Evolutionary conservation across 2,797 vertebrate species (phyloP).

Genomic region (Acestrorhynchus altus): DNA sequence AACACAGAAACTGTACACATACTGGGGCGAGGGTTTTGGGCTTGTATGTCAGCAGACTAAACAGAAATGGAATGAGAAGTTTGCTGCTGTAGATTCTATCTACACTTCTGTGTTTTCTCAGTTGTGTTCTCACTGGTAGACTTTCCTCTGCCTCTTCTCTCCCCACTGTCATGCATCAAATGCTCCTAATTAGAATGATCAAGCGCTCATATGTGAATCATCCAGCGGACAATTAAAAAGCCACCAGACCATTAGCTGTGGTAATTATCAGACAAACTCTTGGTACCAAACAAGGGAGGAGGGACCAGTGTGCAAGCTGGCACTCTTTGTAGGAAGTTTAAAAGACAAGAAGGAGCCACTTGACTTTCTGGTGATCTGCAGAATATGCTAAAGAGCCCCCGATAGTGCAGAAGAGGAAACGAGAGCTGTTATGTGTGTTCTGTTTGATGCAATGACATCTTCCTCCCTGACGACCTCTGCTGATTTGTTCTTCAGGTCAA

Average conservation of each 20-base stretch:
- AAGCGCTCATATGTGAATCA: conserved; percentile 20
- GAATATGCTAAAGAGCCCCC: not conserved
- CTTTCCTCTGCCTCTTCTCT: not conserved
- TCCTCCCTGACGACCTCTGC: not conserved
- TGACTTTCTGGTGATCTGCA: not conserved
- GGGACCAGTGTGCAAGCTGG: not conserved
- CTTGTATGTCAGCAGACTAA: too few relatives aligned
- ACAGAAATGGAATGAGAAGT: too few relatives aligned
- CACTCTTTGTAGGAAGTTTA: not conserved
- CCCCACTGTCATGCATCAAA: not conserved
- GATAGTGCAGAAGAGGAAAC: not conserved
- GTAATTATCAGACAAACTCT: conserved; percentile 47
- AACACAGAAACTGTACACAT: too few relatives aligned
- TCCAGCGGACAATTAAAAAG: conserved; percentile 35
- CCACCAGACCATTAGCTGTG: conserved; percentile 21
- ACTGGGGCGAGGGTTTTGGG: too few relatives aligned
- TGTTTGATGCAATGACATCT: not conserved
- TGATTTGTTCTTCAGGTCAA: not conserved
- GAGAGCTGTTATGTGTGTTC: not conserved
- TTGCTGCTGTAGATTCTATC: too few relatives aligned
- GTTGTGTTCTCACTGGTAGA: not conserved
- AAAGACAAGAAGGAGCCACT: not conserved
- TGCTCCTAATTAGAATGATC: conserved; percentile 36
- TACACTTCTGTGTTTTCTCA: not conserved
- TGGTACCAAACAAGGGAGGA: not conserved